Base-by-base conservation (phyloP, 1,140 invertebrate species). In the Trypoxylus dichotomus region DNA sequence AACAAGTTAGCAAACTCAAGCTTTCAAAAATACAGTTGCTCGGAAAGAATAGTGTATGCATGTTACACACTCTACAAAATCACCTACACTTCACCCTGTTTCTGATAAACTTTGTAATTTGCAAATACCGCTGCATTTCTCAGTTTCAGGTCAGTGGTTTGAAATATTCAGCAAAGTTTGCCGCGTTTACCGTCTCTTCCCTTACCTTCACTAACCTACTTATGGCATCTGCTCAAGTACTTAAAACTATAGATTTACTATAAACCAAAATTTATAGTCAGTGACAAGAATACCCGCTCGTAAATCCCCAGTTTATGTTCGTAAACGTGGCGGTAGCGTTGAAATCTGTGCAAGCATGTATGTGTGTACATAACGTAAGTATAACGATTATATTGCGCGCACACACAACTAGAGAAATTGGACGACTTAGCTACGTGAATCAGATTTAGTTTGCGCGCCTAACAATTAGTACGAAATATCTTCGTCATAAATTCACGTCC, bases 201-300 rank as follows among this genome's bases (percentile, higher is more conserved):
- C 47, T 54, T 54, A 54, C 47, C 47, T 19, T 54, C 47, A 54
- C 47, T 54, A 54, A 54, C 47, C 47, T 54, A 54, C 47, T 54
- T 54, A 54, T 54, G 47, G 47, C 47, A 54, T 54, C 47, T 54
- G 47, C 19, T 54, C 47, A 54, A 54, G 47, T 19, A 54, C 47
- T 54, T 54, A 54, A 54, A 54, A 54, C 47, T 54, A 54, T 54
- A 19, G 47, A 54, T 54, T 54, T 54, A 54, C 47, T 54, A 54
- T 54, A 54, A 54, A 54, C 47, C 47, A 54, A 54, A 54, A 54
- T 54, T 54, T 54, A 54, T 54, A 54, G 47, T 54, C 47, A 54
- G 47, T 54, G 47, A 54, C 47, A 54, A 54, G 47, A 19, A 54
- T 47, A 47, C 43, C 32, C 43, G 43, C 43, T 47, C 43, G 43